Conservation (phyloP, 2,888 invertebrate genomes). For the Parnassius smintheus region DNA sequence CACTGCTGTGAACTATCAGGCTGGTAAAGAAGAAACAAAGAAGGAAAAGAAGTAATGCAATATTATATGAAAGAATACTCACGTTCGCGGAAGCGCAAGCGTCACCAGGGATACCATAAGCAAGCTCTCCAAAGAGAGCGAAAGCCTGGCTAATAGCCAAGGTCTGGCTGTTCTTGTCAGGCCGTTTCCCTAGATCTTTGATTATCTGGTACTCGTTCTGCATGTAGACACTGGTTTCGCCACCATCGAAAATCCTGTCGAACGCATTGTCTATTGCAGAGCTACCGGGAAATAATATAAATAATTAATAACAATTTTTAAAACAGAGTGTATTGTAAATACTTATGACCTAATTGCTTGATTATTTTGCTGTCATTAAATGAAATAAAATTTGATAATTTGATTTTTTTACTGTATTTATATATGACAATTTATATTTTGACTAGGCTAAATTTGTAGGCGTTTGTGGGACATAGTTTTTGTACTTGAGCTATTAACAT, state of each 20-base stretch:
- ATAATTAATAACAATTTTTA: too few relatives aligned
- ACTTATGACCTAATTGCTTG: too few relatives aligned
- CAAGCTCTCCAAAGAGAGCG: constrained; percentile 42
- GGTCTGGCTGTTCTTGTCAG: constrained; percentile 41
- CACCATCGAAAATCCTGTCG: constrained; percentile 44
- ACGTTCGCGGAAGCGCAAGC: constrained; percentile 56
- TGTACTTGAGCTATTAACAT: too few relatives aligned
- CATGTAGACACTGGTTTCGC: constrained; percentile 45
- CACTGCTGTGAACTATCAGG: too few relatives aligned
- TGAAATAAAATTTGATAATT: too few relatives aligned
- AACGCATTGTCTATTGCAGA: constrained; percentile 39
- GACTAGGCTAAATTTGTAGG: too few relatives aligned
- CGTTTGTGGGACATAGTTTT: too few relatives aligned
- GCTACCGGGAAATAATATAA: constrained; percentile 24
- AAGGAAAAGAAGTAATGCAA: background rate
- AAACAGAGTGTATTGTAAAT: too few relatives aligned
- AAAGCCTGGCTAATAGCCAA: constrained; percentile 44
- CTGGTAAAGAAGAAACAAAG: too few relatives aligned
- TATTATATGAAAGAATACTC: constrained; percentile 34
- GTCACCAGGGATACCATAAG: constrained; percentile 54
- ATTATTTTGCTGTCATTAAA: too few relatives aligned
- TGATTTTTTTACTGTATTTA: too few relatives aligned
- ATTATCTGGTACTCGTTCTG: constrained; percentile 39
- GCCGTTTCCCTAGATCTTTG: constrained; percentile 42
- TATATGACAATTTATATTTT: too few relatives aligned